Base-by-base conservation (phyloP, 2,888 invertebrate species). In the Aspidiotus rigidus region DNA sequence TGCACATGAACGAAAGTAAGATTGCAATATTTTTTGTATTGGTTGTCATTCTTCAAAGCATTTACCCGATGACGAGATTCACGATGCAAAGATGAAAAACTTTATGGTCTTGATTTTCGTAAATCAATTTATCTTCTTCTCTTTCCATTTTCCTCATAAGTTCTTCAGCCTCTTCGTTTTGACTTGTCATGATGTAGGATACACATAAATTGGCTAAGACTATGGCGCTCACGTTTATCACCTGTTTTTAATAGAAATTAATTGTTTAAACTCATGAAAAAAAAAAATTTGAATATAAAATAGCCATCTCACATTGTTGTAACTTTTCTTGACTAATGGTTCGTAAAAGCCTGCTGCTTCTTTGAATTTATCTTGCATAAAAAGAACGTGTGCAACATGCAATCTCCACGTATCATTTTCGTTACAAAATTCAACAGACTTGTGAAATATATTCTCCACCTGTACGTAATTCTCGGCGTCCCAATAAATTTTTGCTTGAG, bases 321-420 rank as follows among this genome's bases (percentile, higher is more conserved):
- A 93, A 79, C 90, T 90, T 77, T 95, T 95, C 74, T 93, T 91
- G 0, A 99, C 96, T 70, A 98, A 90, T 0, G 97, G 96, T 76
- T 98, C 98, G 78, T 99, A 99, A 79, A 99, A 99, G 59, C 92
- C 93, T 0, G 95, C 90, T 0, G 98, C 93, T 80, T 99, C 97
- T 77, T 95, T 95, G 78, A 95, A 99, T 78, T 98, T 98, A 77
- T 96, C 96, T 80, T 98, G 97, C 98, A 99, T 99, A 77, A 98
- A 99, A 5, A 99, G 82, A 0, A 98, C 97, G 77, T 99, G 99
- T 0, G 98, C 99, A 0, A 98, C 97, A 77, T 99, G 99, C 17
- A 99, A 81, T 73, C 95, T 88, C 98, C 98, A 99, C 0, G 89
- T 86, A 74, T 98, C 95, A 75, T 96, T 93, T 76, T 97, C 97